Evolutionary conservation across 2,797 vertebrate genomes (phyloP).

Genomic region (Holocentrus rufus): DNA sequence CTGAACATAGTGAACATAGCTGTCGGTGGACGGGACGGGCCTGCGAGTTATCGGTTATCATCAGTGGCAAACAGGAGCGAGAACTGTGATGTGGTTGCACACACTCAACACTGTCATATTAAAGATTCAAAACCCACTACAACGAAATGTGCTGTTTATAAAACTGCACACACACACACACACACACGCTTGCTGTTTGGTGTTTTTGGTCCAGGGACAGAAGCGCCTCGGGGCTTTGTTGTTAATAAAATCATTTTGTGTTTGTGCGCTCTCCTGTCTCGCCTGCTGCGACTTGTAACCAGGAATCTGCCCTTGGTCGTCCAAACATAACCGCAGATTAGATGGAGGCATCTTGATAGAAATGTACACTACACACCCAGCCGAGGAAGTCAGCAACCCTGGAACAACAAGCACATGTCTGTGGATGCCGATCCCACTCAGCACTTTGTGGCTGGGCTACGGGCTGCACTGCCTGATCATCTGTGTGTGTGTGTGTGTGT

Average conservation of each 20-base stretch:
- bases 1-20: constrained; percentile 26
- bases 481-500: no score
- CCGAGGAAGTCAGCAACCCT: neutral
- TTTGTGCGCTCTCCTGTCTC: constrained; percentile 43
- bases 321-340: constrained; percentile 27
- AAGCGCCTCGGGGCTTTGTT: constrained; percentile 49
- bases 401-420: constrained; percentile 5
- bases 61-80: neutral
- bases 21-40: constrained; percentile 34
- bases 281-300: constrained; percentile 68
- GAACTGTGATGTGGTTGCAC: constrained; percentile 41
- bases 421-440: neutral
- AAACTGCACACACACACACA: constrained; percentile 13
- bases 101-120: constrained; percentile 50
- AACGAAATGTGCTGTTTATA: constrained; percentile 7
- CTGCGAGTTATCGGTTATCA: constrained; percentile 20
- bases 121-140: constrained; percentile 19
- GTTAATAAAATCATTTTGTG: constrained; percentile 65
- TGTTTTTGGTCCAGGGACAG: constrained; percentile 49
- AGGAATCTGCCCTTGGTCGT: constrained; percentile 62
- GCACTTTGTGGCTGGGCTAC: neutral
- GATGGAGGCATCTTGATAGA: constrained; percentile 18
- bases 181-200: constrained; percentile 12
- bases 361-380: constrained; percentile 6
- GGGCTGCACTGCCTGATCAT: no score